Base-by-base conservation (phyloP, 2,888 invertebrate genomes). In the Seira sanloemensis region DNA sequence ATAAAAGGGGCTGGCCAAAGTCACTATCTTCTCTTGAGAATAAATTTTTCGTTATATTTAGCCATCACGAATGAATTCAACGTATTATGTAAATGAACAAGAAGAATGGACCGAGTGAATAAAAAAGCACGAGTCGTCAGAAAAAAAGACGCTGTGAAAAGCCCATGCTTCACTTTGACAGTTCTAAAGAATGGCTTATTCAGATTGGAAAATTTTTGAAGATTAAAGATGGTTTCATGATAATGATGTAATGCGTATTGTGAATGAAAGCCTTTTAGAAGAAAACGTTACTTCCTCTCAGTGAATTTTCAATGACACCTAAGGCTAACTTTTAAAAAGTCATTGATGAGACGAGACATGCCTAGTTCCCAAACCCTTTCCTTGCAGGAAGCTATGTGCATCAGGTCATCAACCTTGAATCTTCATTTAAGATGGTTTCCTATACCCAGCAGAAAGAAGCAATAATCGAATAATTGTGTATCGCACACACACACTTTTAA, bases 371-470 rank as follows among this genome's bases (percentile, higher is more conserved):
- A 50, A 58, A 58, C 58, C 21, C 50, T 50, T 50, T 50, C 16
- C 50, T 16, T 50, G 5, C 50, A 78, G 37, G 65, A 23, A 37
- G 68, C 46, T 62, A 68, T n/a, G n/a, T n/a, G 54, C 7, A 78
- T 37, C 68, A 69, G 80, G 80, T 80, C 80, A 80, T 80, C 68
- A 68, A 80, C 80, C 80, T 79, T 73, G 62, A 62, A 62, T 62
- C 4, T 62, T 23, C 23, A 62, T 62, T 23, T 21, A 62, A 58
- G 4, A 62, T 62, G n/a, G n/a, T 62, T 21, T 62, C n/a, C n/a
- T n/a, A n/a, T n/a, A n/a, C n/a, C n/a, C n/a, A n/a, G n/a, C n/a
- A 62, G 19, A 62, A 62, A 62, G 62, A 62, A 62, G 21, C 21
- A 62, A 62, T 62, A 62, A 62, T 62, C 62, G 62, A 62, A 62